These are phyloP conservation scores for Athetis lepigone DNA, from an alignment of 2,888 invertebrate genomes.

Conservation along the genomic window DNA sequence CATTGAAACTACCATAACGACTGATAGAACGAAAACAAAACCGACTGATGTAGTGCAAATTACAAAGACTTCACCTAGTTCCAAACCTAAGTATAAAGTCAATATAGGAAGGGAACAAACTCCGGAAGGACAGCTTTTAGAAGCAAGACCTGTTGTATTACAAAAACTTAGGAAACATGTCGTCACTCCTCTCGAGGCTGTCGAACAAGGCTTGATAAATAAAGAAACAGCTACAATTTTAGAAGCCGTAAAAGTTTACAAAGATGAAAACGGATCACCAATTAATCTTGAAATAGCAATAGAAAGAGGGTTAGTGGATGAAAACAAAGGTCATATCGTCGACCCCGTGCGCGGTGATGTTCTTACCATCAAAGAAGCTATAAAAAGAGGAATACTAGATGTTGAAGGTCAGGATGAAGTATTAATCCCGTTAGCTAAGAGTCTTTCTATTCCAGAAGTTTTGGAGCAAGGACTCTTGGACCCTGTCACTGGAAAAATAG, in stretches of 20 bases:
- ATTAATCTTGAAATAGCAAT: conserved; percentile 95
- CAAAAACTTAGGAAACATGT: conserved; percentile 95
- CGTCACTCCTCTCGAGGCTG: conserved; percentile 94
- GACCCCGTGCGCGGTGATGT: conserved; percentile 96
- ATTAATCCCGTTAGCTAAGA: conserved; percentile 94
- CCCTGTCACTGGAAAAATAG: conserved; percentile 92
- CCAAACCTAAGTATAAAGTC: conserved; percentile 92
- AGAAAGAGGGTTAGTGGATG: conserved; percentile 92
- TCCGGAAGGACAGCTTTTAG: conserved; percentile 90
- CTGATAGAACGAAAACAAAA: conserved; percentile 67
- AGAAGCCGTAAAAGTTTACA: conserved; percentile 91
- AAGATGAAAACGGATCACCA: conserved; percentile 90
- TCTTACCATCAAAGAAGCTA: conserved; percentile 95
- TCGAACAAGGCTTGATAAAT: conserved; percentile 95
- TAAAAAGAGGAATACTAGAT: conserved; percentile 95
- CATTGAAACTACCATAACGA: conserved; percentile 61
- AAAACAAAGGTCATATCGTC: conserved; percentile 93
- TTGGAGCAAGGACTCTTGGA: conserved; percentile 96
- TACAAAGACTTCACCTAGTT: conserved; percentile 89
- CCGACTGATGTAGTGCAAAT: conserved; percentile 90
- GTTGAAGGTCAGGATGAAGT: conserved; percentile 94
- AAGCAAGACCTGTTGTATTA: conserved; percentile 93
- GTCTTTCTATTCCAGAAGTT: conserved; percentile 95
- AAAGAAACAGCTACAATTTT: conserved; percentile 93
- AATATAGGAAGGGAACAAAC: conserved; percentile 91